Conservation (phyloP, 2,113 vertebrate genomes). For the Lepus americanus region DNA sequence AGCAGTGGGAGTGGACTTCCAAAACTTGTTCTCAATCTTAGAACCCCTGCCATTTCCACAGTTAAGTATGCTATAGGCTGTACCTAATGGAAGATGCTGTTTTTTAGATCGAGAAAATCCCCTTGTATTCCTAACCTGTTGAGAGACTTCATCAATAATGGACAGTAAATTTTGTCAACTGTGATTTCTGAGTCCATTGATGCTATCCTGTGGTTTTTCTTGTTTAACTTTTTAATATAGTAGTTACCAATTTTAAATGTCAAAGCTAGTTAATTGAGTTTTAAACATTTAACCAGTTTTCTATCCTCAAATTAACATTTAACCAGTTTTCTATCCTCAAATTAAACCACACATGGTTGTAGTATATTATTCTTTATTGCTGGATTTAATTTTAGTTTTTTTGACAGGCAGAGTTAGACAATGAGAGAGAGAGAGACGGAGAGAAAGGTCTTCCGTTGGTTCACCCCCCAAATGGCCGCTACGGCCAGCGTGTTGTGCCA, state of each 20-base stretch:
- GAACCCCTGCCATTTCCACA: background rate
- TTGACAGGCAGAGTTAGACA: too few species aligned
- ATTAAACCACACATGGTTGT: background rate
- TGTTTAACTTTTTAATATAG: conserved; percentile 4
- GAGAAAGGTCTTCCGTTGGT: too few species aligned
- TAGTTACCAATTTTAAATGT: too few species aligned
- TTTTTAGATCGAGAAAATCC: background rate
- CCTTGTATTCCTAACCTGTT: conserved; percentile 8
- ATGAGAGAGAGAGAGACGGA: too few species aligned
- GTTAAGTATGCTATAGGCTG: background rate
- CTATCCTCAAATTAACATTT: background rate
- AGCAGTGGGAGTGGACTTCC: background rate
- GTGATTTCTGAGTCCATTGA: background rate
- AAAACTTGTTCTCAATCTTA: background rate
- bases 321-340: background rate
- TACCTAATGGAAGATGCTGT: background rate
- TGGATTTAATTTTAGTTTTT: background rate
- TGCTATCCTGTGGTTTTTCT: background rate
- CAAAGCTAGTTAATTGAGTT: too few species aligned
- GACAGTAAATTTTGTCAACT: conserved; percentile 51
- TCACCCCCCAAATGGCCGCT: too few species aligned
- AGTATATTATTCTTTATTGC: background rate
- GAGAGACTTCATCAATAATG: background rate
- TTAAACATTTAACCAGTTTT: too few species aligned
- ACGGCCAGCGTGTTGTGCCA: too few species aligned